phyloP scores from a whole-genome alignment of 2,888 invertebrate species.

The Psylliodes chrysocephalus region DNA sequence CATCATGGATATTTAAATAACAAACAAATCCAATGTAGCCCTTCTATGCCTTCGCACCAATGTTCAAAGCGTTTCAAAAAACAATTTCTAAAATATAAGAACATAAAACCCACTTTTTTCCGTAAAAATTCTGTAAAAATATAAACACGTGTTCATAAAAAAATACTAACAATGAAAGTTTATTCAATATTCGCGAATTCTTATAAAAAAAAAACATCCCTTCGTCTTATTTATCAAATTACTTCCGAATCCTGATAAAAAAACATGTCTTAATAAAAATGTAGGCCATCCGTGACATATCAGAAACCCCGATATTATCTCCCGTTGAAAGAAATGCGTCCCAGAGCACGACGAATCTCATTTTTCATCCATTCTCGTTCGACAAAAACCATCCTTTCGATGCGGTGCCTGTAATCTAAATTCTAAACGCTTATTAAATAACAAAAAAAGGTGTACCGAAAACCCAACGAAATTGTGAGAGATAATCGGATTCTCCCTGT shows the following conservation, averaged over 20 bases:
- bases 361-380: slow-evolving; percentile 17
- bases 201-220: too few relatives aligned
- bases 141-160: too few relatives aligned
- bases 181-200: too few relatives aligned
- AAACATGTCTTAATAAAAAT: not conserved
- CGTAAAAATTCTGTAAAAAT: too few relatives aligned
- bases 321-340: not conserved
- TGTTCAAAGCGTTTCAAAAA: too few relatives aligned
- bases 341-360: slow-evolving; percentile 12
- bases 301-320: not conserved
- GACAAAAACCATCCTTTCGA: slow-evolving; percentile 27
- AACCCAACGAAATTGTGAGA: slow-evolving; percentile 22
- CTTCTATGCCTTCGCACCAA: too few relatives aligned
- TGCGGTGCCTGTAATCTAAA: slow-evolving; percentile 27
- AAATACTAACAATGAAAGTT: too few relatives aligned
- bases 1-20: too few relatives aligned
- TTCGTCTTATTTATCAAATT: not conserved
- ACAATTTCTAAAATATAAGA: too few relatives aligned
- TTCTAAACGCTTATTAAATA: slow-evolving; percentile 30
- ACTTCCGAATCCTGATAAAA: not conserved
- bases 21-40: too few relatives aligned
- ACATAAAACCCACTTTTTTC: too few relatives aligned
- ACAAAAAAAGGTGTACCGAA: slow-evolving; percentile 25
- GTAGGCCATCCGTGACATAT: not conserved
- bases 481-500: slow-evolving; percentile 25